These are phyloP conservation scores for Apus apus DNA, from an alignment of 2,113 vertebrate genomes.

Conservation along the genomic window DNA sequence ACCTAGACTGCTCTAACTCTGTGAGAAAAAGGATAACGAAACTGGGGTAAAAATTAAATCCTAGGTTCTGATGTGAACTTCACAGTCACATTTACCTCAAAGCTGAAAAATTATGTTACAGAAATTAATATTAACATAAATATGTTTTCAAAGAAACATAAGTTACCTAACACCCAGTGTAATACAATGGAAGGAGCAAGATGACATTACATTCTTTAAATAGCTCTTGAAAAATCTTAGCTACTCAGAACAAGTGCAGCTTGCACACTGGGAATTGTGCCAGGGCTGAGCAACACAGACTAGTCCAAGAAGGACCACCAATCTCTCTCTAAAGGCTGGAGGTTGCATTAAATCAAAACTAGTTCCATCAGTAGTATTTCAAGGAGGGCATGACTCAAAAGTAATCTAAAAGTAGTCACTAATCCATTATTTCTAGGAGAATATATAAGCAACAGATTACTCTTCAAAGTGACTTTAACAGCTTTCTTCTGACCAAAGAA, in stretches of 20 bases:
- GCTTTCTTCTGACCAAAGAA: not conserved
- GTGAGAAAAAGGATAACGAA: not conserved
- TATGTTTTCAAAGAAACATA: not conserved
- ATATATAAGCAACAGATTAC: not conserved
- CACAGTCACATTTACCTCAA: not conserved
- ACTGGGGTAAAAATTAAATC: not conserved
- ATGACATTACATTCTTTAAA: not conserved
- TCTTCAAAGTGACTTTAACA: conserved; percentile 6
- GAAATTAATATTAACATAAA: not conserved
- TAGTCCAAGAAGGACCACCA: not conserved
- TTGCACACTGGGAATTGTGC: not conserved
- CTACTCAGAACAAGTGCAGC: not conserved
- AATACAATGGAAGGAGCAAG: not conserved
- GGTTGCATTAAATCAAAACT: not conserved
- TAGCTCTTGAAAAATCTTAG: not conserved
- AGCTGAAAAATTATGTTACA: not conserved
- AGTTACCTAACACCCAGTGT: not conserved
- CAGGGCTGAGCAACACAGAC: not conserved
- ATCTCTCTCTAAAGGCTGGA: not conserved
- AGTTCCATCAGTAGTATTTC: not conserved
- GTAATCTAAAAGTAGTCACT: not conserved
- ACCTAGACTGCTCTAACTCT: not conserved
- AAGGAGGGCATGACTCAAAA: not conserved
- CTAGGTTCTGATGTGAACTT: not conserved
- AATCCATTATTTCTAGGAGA: conserved; percentile 14